A percentile compares a stretch with the other conserved stretches of the same genome.
Conservation (phyloP, 2,888 invertebrate genomes). For the Lasioglossum villosulum region DNA sequence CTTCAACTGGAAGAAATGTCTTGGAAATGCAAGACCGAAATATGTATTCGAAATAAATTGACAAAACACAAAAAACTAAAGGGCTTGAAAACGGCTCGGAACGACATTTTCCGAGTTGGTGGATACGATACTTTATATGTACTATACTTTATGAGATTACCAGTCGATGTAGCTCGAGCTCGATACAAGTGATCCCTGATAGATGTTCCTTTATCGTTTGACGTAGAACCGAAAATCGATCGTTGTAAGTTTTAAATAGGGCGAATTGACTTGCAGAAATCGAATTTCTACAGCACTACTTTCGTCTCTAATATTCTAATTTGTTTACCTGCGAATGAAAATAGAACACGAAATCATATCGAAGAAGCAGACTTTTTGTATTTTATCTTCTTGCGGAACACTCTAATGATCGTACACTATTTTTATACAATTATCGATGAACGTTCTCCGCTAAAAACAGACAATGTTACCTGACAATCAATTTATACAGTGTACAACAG, state of each 20-base stretch:
- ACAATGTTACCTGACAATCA: slow-evolving; percentile 34
- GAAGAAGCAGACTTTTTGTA: not conserved
- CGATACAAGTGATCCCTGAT: not conserved
- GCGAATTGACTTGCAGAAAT: not conserved
- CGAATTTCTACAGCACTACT: not conserved
- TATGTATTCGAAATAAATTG: not conserved
- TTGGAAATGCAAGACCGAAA: not conserved
- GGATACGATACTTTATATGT: not conserved
- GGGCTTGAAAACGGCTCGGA: not conserved
- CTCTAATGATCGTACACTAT: slow-evolving; percentile 39
- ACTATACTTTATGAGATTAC: not conserved
- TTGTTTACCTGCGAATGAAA: slow-evolving; percentile 7
- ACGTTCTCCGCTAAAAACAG: slow-evolving; percentile 42
- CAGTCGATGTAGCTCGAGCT: not conserved
- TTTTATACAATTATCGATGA: slow-evolving; percentile 34
- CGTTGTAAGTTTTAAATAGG: not conserved
- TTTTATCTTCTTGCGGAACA: slow-evolving; percentile 29
- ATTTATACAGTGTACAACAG: slow-evolving; percentile 56
- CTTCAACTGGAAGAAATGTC: not conserved
- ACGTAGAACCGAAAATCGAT: not conserved
- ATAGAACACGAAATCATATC: not conserved
- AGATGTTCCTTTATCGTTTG: slow-evolving; percentile 1
- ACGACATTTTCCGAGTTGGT: not conserved
- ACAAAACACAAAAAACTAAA: not conserved
- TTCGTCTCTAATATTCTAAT: not conserved